Evolutionary conservation across 2,113 vertebrate genomes (phyloP), one percentile per base, ranked within the genome.

Genomic region (Spheniscus mendiculus): DNA sequence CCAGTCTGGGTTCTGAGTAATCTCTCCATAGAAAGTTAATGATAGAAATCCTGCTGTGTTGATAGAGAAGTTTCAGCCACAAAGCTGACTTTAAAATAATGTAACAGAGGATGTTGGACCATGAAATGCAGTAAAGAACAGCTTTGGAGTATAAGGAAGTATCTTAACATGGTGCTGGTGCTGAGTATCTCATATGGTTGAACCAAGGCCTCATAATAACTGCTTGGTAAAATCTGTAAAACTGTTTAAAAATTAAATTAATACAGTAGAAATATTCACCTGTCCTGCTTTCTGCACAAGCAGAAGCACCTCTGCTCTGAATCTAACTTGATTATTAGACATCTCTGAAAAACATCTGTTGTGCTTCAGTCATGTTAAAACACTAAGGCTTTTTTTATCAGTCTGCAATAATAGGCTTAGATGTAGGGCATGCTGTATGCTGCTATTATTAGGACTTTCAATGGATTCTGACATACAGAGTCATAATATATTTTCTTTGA

Each of bases 361-460:
- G 26, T 63, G 34, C 40, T 89, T 79, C 81, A 87, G 27, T 83
- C 19, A 19, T 50, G 12, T 56, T 79, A 87, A 67, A 73, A 77
- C 52, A 44, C 30, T 67, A 71, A 74, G 26, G 5, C 6, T 83
- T 92, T n/a, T 91, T 95, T 97, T 59, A 74, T 85, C 40, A 65
- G 12, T 66, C 63, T 91, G 13, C 36, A 88, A 29, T 55, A 76
- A 40, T 29, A 59, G 25, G 32, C 62, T 76, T 61, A 65, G 25
- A 94, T 90, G 58, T 91, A 85, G 58, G 44, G 30, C 79, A 45
- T 96, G n/a, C 49, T 83, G 30, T 42, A 5, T 77, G 44, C 27
- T 83, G 25, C 61, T 96, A 56, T 93, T 93, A 65, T 95, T 94
- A 93, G 82, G 13, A 77, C 5, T 45, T 95, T n/a, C 30, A 61